Base-by-base conservation (phyloP, 2,113 vertebrate genomes). In the Brachypodius melanocephalos region DNA sequence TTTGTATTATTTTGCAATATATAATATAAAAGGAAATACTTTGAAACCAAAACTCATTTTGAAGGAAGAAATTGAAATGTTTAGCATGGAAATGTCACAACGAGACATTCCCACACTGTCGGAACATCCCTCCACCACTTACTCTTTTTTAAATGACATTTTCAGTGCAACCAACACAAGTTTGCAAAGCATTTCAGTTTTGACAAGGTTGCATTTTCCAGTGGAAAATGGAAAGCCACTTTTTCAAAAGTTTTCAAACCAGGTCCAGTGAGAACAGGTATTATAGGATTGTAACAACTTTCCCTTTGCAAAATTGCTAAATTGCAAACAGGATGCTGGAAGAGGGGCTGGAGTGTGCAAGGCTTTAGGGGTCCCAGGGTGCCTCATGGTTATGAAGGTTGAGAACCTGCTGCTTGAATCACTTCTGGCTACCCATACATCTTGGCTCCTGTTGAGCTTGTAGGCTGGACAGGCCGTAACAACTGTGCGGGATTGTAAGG, bases 31-130 rank as follows among this genome's bases (percentile, higher is more conserved):
- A 90, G 25, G 43, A 93, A 95, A 81, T 92, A 96, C 95, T 96
- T 95, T 95, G 36, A 81, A 95, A 94, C 65, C 21, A 67, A 86
- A 93, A 68, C 40, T 84, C 69, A 48, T 84, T 95, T 89, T 95
- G 57, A 95, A 75, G 45, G 45, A 87, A 95, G 48, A 95, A 95
- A 84, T 36, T 74, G 83, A 93, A 95, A 92, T 8, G 7, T 85
- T 95, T 90, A 81, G 65, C 61, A 90, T 95, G 65, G 76, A 96
- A 95, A 96, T 94, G 80, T 95, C 89, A 95, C 82, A 95, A 90
- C 0, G 36, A 97, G 89, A 84, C 46, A 6, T 95, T 95, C 86
- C 86, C 83, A 95, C 89, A 93, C 73, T 75, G 68, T 81, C 95
- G 92, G 92, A 96, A 92, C 90, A 93, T 65, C 83, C 80, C 76